phyloP scores from a whole-genome alignment of 2,888 invertebrate genomes.

The Lasioglossum vierecki region DNA sequence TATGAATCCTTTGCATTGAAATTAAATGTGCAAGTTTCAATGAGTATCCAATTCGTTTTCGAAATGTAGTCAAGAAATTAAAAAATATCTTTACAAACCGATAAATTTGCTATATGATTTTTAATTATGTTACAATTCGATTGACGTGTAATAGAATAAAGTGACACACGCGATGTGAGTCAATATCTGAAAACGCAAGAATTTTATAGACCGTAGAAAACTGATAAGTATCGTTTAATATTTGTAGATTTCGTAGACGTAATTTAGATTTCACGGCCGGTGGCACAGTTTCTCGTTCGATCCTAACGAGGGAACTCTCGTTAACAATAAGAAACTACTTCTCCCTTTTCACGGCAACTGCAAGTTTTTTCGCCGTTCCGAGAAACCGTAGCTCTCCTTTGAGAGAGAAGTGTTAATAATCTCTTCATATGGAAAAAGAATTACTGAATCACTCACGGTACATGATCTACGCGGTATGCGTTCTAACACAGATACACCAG shows the following conservation, averaged over 20 bases:
- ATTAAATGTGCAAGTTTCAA: background rate
- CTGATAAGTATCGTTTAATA: background rate
- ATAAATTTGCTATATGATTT: background rate
- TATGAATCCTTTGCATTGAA: background rate
- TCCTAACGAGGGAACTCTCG: background rate
- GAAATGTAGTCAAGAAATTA: too few species aligned
- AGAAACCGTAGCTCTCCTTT: background rate
- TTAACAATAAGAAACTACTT: background rate
- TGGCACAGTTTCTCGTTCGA: background rate
- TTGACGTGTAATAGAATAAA: background rate
- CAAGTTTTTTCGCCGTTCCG: conserved; percentile 6
- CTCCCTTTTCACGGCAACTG: background rate
- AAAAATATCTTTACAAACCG: too few species aligned
- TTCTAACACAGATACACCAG: conserved; percentile 14
- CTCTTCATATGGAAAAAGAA: conserved; percentile 12
- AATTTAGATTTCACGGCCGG: background rate
- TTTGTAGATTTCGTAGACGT: background rate
- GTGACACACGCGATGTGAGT: background rate
- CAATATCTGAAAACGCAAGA: background rate
- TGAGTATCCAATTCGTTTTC: background rate
- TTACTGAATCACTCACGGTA: background rate
- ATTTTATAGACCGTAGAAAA: background rate
- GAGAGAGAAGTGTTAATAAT: conserved; percentile 32
- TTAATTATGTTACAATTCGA: background rate
- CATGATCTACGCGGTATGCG: conserved; percentile 17